phyloP scores from a whole-genome alignment of 2,113 vertebrate species.

The Suricata suricatta region DNA sequence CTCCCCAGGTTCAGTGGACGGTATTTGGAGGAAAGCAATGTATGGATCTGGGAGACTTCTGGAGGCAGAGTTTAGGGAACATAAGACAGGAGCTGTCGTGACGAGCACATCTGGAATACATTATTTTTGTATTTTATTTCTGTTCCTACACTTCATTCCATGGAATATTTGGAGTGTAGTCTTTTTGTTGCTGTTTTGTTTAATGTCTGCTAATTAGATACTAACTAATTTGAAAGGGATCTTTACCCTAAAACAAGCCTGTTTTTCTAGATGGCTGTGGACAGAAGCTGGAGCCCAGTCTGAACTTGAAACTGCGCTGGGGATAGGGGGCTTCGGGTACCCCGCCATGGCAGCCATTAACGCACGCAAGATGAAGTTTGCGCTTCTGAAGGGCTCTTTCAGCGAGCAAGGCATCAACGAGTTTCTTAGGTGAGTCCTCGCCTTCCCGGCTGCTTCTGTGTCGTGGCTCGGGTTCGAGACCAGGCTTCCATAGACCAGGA shows the following conservation, averaged over 20 bases:
- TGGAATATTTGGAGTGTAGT: not conserved
- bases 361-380: slow-evolving; percentile 97
- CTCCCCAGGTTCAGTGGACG: not conserved
- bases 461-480: not conserved
- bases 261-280: slow-evolving; percentile 90
- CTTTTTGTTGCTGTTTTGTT: not conserved
- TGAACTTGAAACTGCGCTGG: slow-evolving; percentile 92
- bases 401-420: slow-evolving; percentile 93
- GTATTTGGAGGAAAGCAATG: not conserved
- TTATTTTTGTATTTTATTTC: not conserved
- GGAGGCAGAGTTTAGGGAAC: not conserved
- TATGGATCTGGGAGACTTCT: not conserved
- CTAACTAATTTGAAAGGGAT: not conserved
- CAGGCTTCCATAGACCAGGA: not conserved
- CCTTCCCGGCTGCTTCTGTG: not conserved
- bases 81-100: not conserved
- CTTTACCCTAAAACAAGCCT: not conserved
- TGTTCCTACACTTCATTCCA: not conserved
- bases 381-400: slow-evolving; percentile 95
- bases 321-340: slow-evolving; percentile 98
- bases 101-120: not conserved
- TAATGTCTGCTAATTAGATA: not conserved
- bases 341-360: slow-evolving; percentile 98
- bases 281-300: slow-evolving; percentile 94
- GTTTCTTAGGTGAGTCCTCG: slow-evolving; percentile 85